A percentile compares a stretch with the other conserved stretches of the same genome.
These are phyloP conservation scores for Sardinella longiceps DNA, from an alignment of 2,797 vertebrate genomes.

Conservation along the genomic window DNA sequence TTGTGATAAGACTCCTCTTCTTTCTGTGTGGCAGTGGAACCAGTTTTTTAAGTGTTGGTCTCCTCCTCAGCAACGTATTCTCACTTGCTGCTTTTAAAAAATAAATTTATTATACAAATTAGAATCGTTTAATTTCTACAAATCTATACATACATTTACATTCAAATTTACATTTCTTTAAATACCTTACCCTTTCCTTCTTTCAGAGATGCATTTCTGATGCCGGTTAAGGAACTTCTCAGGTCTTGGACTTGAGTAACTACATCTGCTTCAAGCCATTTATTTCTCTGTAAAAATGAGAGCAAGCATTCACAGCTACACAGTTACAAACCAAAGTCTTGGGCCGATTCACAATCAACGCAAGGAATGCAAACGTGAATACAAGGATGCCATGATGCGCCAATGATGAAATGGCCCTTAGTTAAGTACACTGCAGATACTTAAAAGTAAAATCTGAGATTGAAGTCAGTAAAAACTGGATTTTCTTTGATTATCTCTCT, in stretches of 20 bases:
- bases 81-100: background rate
- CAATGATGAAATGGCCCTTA: no score
- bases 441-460: background rate
- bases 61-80: background rate
- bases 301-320: background rate
- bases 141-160: background rate
- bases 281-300: background rate
- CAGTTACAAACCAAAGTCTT: background rate
- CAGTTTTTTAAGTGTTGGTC: slow-evolving; percentile 4
- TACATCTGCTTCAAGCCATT: background rate
- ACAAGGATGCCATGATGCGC: no score
- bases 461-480: background rate
- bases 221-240: background rate
- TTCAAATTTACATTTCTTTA: background rate
- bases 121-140: background rate
- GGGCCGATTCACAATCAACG: no score
- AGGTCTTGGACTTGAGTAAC: background rate
- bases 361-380: no score
- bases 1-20: background rate
- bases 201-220: background rate
- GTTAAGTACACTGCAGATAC: background rate
- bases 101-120: background rate
- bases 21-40: background rate
- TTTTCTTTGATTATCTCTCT: background rate
- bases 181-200: background rate